Evolutionary conservation across 2,888 invertebrate genomes (phyloP).

Genomic region (Dolichopus griseipennis): DNA sequence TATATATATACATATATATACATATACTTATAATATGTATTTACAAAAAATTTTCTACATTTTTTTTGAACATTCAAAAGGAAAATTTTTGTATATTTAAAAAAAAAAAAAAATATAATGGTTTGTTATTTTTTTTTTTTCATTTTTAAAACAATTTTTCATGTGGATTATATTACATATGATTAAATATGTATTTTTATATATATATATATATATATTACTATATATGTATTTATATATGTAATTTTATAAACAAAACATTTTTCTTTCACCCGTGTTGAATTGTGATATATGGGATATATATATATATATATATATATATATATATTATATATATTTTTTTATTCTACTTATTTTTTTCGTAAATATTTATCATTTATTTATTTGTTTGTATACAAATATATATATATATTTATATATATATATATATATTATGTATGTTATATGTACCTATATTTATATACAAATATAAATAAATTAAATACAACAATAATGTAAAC

Average conservation of each 20-base stretch:
- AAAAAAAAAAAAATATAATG: no score
- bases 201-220: no score
- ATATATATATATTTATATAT: background rate
- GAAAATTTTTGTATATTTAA: no score
- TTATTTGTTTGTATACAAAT: no score
- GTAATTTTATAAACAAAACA: no score
- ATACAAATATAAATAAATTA: background rate
- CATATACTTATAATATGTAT: background rate
- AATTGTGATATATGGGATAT: background rate
- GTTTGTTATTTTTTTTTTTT: background rate
- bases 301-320: background rate
- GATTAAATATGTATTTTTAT: no score
- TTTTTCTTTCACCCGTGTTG: no score
- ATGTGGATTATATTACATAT: background rate
- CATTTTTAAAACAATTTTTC: background rate
- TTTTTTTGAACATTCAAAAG: background rate
- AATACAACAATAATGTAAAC: background rate
- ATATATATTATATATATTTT: background rate
- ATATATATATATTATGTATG: no score
- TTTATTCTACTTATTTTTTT: no score
- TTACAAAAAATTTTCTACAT: background rate
- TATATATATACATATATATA: no score
- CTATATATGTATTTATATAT: no score
- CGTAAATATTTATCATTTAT: no score
- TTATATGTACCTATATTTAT: background rate